Percentiles rank a stretch among this genome's conserved stretches.
phyloP scores from a whole-genome alignment of 2,888 invertebrate genomes.

The Punctoribates punctum region DNA sequence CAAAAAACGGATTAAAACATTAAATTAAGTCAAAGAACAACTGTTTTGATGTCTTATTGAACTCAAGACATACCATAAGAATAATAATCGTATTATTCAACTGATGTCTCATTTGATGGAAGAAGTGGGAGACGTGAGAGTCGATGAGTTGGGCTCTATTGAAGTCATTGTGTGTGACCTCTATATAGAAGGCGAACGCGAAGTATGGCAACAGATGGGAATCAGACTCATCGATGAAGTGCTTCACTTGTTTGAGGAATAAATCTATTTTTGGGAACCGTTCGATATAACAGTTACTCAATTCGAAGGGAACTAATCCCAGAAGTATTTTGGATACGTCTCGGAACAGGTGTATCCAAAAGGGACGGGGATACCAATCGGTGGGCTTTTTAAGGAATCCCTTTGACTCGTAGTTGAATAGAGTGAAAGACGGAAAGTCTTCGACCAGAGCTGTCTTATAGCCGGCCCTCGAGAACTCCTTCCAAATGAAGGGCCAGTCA shows the following conservation, averaged over 20 bases:
- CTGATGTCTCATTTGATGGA: constrained; percentile 13
- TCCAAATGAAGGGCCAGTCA: constrained; percentile 72
- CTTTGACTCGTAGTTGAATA: constrained; percentile 72
- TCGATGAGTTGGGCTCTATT: constrained; percentile 42
- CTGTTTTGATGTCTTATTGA: background rate
- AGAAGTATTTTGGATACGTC: constrained; percentile 29
- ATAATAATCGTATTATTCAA: constrained; percentile 41
- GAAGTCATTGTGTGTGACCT: constrained; percentile 44
- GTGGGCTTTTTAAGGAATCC: constrained; percentile 81
- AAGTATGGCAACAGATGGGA: constrained; percentile 33
- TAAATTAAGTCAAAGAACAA: background rate
- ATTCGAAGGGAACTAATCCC: constrained; percentile 34
- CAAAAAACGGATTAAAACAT: background rate
- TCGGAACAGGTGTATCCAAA: constrained; percentile 57
- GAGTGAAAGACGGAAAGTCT: constrained; percentile 71
- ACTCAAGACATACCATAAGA: constrained; percentile 33
- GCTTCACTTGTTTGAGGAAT: constrained; percentile 36
- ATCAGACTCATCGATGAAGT: constrained; percentile 13
- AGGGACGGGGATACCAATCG: constrained; percentile 76
- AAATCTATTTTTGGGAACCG: constrained; percentile 42
- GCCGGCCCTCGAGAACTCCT: constrained; percentile 66
- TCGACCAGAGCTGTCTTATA: constrained; percentile 77
- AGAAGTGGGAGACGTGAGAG: constrained; percentile 40
- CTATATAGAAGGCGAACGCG: constrained; percentile 42
- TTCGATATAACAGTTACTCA: constrained; percentile 34